A percentile compares a stretch with the other conserved stretches of the same genome.
These are phyloP conservation scores for Seira ritae DNA, from an alignment of 2,888 invertebrate genomes.

Conservation along the genomic window DNA sequence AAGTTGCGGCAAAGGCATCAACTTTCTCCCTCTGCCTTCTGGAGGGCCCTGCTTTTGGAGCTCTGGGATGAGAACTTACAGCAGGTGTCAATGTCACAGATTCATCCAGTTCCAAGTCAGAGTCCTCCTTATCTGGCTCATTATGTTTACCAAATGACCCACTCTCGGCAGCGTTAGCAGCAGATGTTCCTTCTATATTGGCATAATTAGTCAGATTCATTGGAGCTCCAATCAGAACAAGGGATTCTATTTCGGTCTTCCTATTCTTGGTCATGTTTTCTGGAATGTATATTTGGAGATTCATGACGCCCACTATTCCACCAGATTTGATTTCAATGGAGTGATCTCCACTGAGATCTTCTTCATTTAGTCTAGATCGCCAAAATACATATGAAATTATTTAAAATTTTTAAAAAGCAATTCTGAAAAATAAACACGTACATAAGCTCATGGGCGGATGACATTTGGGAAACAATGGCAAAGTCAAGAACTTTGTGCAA, in stretches of 20 bases:
- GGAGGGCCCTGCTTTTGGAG: neutral
- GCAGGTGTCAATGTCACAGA: neutral
- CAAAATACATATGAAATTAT: neutral
- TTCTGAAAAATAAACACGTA: conserved; percentile 11
- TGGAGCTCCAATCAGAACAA: conserved; percentile 55
- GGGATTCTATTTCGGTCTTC: conserved; percentile 57
- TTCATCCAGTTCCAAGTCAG: neutral
- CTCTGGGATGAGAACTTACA: neutral
- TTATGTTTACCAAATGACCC: neutral
- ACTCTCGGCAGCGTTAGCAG: neutral
- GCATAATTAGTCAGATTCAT: conserved; percentile 37
- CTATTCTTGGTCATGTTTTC: conserved; percentile 61
- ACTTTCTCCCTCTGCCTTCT: neutral
- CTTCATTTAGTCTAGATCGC: conserved; percentile 36
- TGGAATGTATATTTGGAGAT: conserved; percentile 58
- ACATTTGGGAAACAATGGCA: conserved; percentile 42
- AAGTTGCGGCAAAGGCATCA: neutral
- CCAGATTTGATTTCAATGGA: conserved; percentile 39
- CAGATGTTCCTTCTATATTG: conserved; percentile 18
- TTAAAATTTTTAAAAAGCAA: neutral
- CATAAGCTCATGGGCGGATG: conserved; percentile 48
- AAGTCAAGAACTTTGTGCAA: conserved; percentile 49
- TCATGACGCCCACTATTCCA: conserved; percentile 43
- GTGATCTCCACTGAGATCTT: conserved; percentile 49
- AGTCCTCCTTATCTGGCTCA: neutral